These are phyloP conservation scores for Ganaspis sp. DNA, from an alignment of 1,140 invertebrate genomes.

Conservation along the genomic window DNA sequence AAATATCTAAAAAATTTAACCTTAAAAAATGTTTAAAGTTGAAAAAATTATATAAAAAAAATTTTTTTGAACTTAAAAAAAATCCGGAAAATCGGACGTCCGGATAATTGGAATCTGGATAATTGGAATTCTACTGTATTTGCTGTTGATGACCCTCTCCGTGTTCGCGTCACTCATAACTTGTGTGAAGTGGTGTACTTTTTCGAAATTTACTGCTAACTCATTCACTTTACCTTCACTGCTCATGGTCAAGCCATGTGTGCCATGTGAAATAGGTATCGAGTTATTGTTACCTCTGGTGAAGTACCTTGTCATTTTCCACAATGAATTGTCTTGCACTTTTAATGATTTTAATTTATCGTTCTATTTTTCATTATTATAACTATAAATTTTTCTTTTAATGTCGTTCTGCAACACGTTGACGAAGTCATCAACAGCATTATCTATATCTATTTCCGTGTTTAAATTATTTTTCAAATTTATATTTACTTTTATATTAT, in stretches of 20 bases:
- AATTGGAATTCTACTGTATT: too few relatives aligned
- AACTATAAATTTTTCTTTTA: not conserved
- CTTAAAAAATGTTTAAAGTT: too few relatives aligned
- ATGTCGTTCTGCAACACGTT: not conserved
- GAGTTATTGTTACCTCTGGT: not conserved
- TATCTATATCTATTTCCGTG: not conserved
- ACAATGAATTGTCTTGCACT: not conserved
- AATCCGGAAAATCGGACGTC: too few relatives aligned
- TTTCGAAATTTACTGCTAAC: slow-evolving; percentile 32
- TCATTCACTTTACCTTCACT: slow-evolving; percentile 23
- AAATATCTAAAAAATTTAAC: too few relatives aligned
- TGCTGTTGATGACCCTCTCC: not conserved
- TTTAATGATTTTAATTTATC: not conserved
- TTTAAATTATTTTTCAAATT: not conserved
- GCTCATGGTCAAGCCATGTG: not conserved
- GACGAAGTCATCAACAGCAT: not conserved
- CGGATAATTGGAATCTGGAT: too few relatives aligned
- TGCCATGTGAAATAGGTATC: not conserved
- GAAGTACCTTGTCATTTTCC: not conserved
- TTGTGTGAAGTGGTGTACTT: slow-evolving; percentile 15
- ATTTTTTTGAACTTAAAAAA: too few relatives aligned
- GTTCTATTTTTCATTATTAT: not conserved
- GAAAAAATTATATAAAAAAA: too few relatives aligned
- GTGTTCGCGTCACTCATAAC: not conserved
- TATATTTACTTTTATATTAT: not conserved